A percentile compares a stretch with the other conserved stretches of the same genome.
Evolutionary conservation across 2,113 vertebrate species (phyloP).

Genomic region (Polypterus bichir): DNA sequence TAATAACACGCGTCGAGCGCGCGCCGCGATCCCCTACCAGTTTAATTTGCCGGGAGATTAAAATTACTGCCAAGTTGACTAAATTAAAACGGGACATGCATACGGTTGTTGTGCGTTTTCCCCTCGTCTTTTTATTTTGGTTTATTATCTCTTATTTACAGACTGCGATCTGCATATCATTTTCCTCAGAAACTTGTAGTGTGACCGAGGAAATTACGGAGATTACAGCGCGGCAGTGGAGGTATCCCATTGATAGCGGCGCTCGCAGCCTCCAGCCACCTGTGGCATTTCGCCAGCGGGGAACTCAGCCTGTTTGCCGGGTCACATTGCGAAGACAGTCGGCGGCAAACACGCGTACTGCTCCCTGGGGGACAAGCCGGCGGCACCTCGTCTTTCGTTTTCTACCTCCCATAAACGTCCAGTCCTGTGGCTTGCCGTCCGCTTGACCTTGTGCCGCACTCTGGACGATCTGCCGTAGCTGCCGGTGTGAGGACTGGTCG

Average conservation of each 20-base stretch:
- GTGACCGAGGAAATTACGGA: slow-evolving; percentile 40
- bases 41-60: slow-evolving; percentile 85
- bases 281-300: slow-evolving; percentile 34
- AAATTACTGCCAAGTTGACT: slow-evolving; percentile 81
- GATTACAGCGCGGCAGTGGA: slow-evolving; percentile 30
- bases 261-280: slow-evolving; percentile 34
- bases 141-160: slow-evolving; percentile 77
- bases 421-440: too few species aligned
- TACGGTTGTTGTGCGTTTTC: slow-evolving; percentile 62
- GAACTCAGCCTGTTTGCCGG: slow-evolving; percentile 5
- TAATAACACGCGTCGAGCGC: slow-evolving; percentile 77
- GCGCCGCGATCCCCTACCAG: slow-evolving; percentile 72
- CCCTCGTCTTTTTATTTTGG: slow-evolving; percentile 23
- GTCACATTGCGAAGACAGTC: slow-evolving; percentile 5
- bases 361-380: too few species aligned
- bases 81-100: slow-evolving; percentile 82
- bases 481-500: too few species aligned
- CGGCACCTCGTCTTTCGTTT: too few species aligned
- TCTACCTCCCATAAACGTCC: too few species aligned
- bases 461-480: too few species aligned
- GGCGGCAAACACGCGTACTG: not conserved
- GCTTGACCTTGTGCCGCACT: too few species aligned
- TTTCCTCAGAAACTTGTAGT: slow-evolving; percentile 37
- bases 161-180: slow-evolving; percentile 89
- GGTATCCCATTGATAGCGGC: slow-evolving; percentile 33